Conservation (phyloP, 2,888 invertebrate genomes). For the Bibio marci region DNA sequence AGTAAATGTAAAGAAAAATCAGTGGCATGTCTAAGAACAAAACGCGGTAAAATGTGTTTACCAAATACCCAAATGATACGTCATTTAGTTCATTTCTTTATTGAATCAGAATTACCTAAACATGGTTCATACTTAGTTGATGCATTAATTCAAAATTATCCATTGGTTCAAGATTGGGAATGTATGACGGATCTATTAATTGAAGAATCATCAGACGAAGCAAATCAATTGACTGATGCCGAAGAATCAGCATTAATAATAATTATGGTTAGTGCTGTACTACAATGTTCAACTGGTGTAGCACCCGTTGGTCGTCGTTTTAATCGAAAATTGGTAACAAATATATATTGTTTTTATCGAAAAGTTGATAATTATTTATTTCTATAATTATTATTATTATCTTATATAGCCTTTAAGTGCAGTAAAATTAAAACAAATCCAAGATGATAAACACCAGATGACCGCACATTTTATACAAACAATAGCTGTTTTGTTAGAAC, state of each 20-base stretch:
- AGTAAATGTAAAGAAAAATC: constrained; percentile 59
- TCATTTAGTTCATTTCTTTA: constrained; percentile 97
- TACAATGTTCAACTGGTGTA: constrained; percentile 90
- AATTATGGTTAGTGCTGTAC: constrained; percentile 95
- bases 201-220: constrained; percentile 82
- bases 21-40: constrained; percentile 52
- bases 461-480: constrained; percentile 92
- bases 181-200: constrained; percentile 96
- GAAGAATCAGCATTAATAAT: constrained; percentile 94
- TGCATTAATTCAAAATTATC: constrained; percentile 92
- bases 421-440: constrained; percentile 46
- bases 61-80: constrained; percentile 86
- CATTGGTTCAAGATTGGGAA: constrained; percentile 99
- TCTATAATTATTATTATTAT: too few relatives aligned
- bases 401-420: constrained; percentile 35
- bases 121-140: constrained; percentile 98
- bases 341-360: too few relatives aligned
- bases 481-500: constrained; percentile 76
- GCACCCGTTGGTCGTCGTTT: constrained; percentile 91
- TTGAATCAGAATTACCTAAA: constrained; percentile 92
- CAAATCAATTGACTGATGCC: constrained; percentile 84
- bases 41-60: constrained; percentile 69
- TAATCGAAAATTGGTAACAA: constrained; percentile 51
- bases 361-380: too few relatives aligned
- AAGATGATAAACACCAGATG: constrained; percentile 80